Percentiles rank a stretch among this genome's conserved stretches.
Evolutionary conservation across 2,797 vertebrate species (phyloP).

Genomic region (Stomatorhinus walkeri): DNA sequence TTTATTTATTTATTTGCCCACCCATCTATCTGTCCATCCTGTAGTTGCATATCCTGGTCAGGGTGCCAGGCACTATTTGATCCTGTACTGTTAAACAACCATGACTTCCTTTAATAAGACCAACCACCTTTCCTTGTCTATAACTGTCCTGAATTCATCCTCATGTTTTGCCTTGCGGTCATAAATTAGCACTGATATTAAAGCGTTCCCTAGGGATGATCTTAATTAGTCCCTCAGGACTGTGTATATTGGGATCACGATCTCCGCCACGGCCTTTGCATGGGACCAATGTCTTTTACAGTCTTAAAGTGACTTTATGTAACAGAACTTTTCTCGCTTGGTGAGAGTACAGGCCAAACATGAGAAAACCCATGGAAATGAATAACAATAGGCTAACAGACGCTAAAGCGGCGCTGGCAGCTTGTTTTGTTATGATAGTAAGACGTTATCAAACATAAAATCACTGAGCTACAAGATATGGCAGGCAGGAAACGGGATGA

Average conservation of each 20-base stretch:
- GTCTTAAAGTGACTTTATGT: background rate
- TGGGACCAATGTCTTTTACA: background rate
- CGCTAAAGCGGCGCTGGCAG: background rate
- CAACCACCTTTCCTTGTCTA: slow-evolving; percentile 1
- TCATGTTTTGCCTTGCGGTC: background rate
- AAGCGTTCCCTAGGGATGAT: background rate
- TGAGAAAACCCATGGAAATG: background rate
- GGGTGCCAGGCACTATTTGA: background rate
- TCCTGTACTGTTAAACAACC: background rate
- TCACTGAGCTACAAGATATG: background rate
- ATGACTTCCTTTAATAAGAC: background rate
- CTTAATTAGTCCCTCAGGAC: background rate
- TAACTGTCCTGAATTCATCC: background rate
- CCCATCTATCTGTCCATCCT: background rate
- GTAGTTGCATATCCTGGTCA: background rate
- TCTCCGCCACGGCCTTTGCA: background rate
- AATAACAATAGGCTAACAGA: background rate
- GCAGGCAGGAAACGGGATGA: background rate
- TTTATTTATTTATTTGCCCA: no score
- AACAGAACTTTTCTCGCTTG: background rate
- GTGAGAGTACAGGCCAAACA: background rate
- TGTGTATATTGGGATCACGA: background rate
- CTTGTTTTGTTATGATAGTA: background rate
- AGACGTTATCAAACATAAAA: background rate
- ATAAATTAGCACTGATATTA: background rate